These are phyloP conservation scores for Isurus oxyrinchus DNA, from an alignment of 2,113 vertebrate genomes.

Conservation along the genomic window DNA sequence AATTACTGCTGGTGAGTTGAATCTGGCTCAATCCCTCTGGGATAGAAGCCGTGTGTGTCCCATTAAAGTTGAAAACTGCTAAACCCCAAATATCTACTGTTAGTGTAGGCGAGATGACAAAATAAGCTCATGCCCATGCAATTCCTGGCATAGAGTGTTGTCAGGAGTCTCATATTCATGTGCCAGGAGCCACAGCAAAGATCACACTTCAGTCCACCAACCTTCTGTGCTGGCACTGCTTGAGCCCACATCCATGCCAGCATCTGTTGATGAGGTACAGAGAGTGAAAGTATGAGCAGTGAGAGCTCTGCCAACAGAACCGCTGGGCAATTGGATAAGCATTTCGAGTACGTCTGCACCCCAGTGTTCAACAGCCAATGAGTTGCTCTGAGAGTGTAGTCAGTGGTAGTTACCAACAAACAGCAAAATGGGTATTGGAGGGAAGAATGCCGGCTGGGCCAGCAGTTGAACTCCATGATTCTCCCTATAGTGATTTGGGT, in stretches of 20 bases:
- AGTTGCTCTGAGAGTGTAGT: no score
- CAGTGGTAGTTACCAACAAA: no score
- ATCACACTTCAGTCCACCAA: background rate
- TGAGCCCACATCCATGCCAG: background rate
- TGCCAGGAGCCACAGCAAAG: background rate
- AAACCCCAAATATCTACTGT: background rate
- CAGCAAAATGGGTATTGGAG: no score
- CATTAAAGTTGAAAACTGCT: background rate
- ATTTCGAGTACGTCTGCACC: background rate
- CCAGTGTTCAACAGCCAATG: background rate
- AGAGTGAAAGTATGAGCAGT: background rate
- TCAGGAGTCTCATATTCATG: background rate
- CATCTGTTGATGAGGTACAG: background rate
- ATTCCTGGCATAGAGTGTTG: background rate
- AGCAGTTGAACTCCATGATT: background rate
- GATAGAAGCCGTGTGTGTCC: background rate
- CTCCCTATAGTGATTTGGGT: no score
- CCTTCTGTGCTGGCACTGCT: background rate
- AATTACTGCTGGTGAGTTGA: background rate
- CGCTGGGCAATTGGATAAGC: background rate
- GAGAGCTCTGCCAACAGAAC: background rate
- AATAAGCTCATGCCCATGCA: background rate
- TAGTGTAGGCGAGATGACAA: background rate
- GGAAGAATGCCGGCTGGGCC: background rate
- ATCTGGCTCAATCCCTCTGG: background rate